phyloP scores from a whole-genome alignment of 2,113 vertebrate species.

The Hystrix brachyura region DNA sequence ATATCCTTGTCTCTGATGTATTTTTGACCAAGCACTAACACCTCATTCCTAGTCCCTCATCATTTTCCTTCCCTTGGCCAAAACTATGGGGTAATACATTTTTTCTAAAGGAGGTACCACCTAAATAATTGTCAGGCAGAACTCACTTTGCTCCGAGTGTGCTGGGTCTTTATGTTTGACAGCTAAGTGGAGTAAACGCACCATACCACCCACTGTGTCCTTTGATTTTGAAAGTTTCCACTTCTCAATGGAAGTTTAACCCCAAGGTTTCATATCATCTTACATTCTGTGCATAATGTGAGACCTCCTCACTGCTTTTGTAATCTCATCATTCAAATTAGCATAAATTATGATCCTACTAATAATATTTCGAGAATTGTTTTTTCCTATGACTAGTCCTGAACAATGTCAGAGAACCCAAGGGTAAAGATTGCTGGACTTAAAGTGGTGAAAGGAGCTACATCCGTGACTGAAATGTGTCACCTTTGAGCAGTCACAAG shows the following conservation, averaged over 20 bases:
- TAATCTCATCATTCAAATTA: neutral
- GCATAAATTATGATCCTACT: neutral
- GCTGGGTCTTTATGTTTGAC: neutral
- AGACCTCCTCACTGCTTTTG: neutral
- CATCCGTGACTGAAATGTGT: neutral
- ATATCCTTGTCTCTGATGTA: neutral
- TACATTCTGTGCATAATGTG: neutral
- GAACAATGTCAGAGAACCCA: neutral
- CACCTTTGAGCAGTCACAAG: neutral
- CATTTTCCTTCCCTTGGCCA: neutral
- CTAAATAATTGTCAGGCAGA: neutral
- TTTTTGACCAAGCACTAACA: neutral
- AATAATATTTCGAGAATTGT: neutral
- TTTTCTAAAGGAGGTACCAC: neutral
- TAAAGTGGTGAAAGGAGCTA: neutral
- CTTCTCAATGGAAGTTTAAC: neutral
- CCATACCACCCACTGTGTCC: neutral
- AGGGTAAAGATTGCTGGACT: neutral
- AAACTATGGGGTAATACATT: neutral
- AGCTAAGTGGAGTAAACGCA: neutral
- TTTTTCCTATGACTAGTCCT: neutral
- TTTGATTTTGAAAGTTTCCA: neutral
- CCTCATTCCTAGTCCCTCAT: neutral
- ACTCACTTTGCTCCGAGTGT: neutral
- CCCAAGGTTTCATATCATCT: neutral